Conservation (phyloP, 2,113 vertebrate genomes). For the Eclectus roratus region DNA sequence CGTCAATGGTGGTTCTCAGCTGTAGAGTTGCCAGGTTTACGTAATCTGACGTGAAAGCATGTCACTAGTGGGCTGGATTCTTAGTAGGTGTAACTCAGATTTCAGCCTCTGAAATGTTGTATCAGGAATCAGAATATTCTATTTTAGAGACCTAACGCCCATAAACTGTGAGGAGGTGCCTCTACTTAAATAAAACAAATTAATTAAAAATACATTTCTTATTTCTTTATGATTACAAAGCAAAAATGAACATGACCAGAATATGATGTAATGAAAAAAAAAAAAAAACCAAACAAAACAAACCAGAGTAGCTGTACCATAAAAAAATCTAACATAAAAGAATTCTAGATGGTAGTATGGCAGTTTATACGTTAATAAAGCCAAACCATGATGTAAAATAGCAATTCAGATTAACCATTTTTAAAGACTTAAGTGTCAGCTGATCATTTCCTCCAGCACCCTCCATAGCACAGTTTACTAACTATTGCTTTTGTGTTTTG, state of each 20-base stretch:
- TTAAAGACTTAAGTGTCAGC: neutral
- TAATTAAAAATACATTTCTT: neutral
- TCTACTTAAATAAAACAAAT: neutral
- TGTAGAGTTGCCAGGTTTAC: neutral
- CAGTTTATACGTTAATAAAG: neutral
- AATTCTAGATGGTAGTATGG: neutral
- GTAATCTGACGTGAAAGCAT: neutral
- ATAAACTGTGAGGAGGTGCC: neutral
- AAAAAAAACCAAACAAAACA: too few relatives aligned
- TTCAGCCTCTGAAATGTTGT: neutral
- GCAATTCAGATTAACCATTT: neutral
- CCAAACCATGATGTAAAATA: neutral
- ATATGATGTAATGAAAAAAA: fast-evolving
- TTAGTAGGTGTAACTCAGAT: neutral
- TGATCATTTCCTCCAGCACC: neutral
- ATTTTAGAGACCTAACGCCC: neutral
- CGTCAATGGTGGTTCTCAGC: neutral
- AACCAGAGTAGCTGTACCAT: neutral
- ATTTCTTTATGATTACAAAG: neutral
- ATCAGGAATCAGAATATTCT: neutral
- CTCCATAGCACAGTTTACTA: neutral
- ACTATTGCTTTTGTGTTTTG: neutral
- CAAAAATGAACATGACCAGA: neutral
- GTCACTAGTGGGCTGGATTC: neutral
- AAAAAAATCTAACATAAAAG: neutral